Base-by-base conservation (phyloP, 37 sponge, comb jelly and placozoan species). In the Bolinopsis microptera region DNA sequence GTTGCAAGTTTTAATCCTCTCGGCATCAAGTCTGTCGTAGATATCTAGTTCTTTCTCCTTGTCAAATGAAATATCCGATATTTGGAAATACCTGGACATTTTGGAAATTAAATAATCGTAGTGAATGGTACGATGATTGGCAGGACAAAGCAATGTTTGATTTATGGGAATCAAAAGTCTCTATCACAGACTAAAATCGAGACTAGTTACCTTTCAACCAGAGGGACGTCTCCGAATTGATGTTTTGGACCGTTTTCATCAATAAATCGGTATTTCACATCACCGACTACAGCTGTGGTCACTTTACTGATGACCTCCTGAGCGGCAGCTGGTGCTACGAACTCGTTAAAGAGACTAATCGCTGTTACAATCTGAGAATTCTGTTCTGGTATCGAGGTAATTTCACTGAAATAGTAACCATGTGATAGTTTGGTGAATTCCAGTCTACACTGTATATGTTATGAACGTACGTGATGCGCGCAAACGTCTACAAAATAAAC, bases 1-100 rank as follows among this genome's bases (percentile, higher is more conserved):
- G 31, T 86, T 86, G 24, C 90, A 86, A 5, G 90, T 86, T 38
- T 86, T 86, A 0, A 86, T 41, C 30, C 61, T 38, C 90, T 86
- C 48, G 0, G 61, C 90, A 39, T 86, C 48, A 5, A 22, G 9
- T 40, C 26, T 28, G 1, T 0, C 18, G 24, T 41, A 86, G 13
- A 86, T 24, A 30, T 86, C 90, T 34, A 86, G 48, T 8, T 86
- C 61, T 16, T n/a, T 22, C 61, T 86, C 90, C 26, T 86, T 48
- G 0, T 0, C 0, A 40, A 86, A 24, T n/a, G 90, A 24, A 86
- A n/a, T 26, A 40, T 86, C 61, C 13, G 36, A 33, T 9, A 86
- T 27, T 9, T 86, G 61, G 61, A 86, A 86, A 86, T 86, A 86
- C 31, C 90, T 38, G 61, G 5, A 48, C 5, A 16, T 48, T 48